Evolutionary conservation across 1,140 invertebrate genomes (phyloP), one percentile per base, ranked within the genome.

Genomic region (Proales similis): DNA sequence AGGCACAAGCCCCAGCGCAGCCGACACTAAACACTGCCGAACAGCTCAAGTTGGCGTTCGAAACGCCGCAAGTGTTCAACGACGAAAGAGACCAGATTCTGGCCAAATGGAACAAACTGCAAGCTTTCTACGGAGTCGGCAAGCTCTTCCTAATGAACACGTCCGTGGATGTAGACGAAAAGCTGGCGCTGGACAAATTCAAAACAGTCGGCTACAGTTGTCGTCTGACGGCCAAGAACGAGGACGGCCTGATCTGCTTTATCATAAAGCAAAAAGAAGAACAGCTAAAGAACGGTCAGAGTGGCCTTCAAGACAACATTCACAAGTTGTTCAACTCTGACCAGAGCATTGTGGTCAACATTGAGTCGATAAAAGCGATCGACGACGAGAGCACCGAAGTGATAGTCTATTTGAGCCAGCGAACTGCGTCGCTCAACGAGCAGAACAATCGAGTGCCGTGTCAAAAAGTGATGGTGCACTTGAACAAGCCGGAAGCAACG

Each of bases 71-170:
- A 47, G 81, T 93, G 19, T 94, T 88, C 75, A 87, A 87, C 29
- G 90, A 94, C 75, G 90, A 95, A 68, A 78, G 90, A 32, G 91
- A 95, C 72, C 83, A 84, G 63, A 85, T 90, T 27, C 79, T 96
- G 32, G 87, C 88, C 2, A 87, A 87, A 71, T 93, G 88, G 86
- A 96, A 95, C 71, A 83, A 90, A 62, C 75, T 96, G 36, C 90
- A 93, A 74, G 88, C 90, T 1, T 84, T 86, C 66, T 94, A 90
- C 90, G 92, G 91, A 2, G 82, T 80, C 53, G 87, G 87, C 68
- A 82, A 82, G 74, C 82, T 79, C 49, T 71, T 66, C 63, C 74
- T 33, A 36, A 32, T 48, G 24, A 43, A 62, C 26, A 14, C 14
- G 30, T 47, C 24, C 12, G 17, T 43, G 12, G 32, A 66, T 27